phyloP scores from a whole-genome alignment of 2,888 invertebrate species.

The Gibbula magus region DNA sequence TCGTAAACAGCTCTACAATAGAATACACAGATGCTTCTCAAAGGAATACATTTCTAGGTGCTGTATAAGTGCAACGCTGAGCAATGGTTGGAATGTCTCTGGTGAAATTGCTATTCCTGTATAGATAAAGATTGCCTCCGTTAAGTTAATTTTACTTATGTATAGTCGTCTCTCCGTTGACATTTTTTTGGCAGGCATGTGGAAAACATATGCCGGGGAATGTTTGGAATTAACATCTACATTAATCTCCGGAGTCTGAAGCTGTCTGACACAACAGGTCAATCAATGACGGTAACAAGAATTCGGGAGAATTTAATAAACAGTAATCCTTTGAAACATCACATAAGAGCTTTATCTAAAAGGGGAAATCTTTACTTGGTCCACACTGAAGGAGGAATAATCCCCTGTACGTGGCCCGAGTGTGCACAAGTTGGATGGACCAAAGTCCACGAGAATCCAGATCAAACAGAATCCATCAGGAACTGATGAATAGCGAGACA shows the following conservation, averaged over 20 bases:
- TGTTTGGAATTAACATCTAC: background rate
- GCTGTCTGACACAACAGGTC: background rate
- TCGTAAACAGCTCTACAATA: too few species aligned
- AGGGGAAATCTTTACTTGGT: background rate
- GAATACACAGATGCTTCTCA: too few species aligned
- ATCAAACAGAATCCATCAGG: background rate
- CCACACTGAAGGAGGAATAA: background rate
- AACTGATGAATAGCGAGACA: background rate
- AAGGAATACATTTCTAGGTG: too few species aligned
- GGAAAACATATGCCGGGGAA: background rate
- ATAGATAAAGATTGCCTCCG: too few species aligned
- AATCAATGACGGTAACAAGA: background rate
- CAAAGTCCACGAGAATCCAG: background rate
- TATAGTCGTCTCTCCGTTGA: too few species aligned
- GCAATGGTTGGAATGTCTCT: too few species aligned
- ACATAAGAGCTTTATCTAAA: slow-evolving; percentile 8
- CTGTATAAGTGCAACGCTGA: too few species aligned
- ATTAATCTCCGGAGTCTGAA: background rate
- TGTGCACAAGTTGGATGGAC: background rate
- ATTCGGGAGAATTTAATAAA: background rate
- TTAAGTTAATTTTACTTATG: too few species aligned
- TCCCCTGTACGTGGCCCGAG: background rate
- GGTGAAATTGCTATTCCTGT: too few species aligned
- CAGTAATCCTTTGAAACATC: slow-evolving; percentile 4
- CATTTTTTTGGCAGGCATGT: too few species aligned